Conservation (phyloP, 2,797 vertebrate species). For the Valencia hispanica region DNA sequence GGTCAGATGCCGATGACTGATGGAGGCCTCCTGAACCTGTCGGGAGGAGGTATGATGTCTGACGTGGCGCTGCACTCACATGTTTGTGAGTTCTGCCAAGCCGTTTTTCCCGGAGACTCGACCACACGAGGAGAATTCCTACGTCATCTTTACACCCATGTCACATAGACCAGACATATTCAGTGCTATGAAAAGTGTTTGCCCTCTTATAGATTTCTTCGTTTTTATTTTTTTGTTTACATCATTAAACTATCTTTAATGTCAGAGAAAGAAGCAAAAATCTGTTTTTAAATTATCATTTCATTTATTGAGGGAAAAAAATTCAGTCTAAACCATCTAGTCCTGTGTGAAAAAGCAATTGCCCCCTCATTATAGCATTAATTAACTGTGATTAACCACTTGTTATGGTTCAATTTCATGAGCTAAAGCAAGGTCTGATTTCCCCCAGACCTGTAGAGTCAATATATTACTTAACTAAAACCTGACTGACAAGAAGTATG, state of each 20-base stretch:
- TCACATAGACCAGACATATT: constrained; percentile 52
- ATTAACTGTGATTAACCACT: too few species aligned
- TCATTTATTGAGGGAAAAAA: not conserved
- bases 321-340: too few species aligned
- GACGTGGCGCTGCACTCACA: constrained; percentile 77
- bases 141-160: constrained; percentile 78
- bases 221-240: not conserved
- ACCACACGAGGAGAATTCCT: constrained; percentile 78
- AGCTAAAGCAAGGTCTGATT: too few species aligned
- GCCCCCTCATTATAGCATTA: too few species aligned
- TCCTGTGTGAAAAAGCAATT: too few species aligned
- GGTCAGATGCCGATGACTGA: constrained; percentile 72
- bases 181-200: not conserved
- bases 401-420: too few species aligned
- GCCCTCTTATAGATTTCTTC: not conserved
- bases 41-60: constrained; percentile 56
- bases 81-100: constrained; percentile 83
- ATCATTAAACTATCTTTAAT: not conserved
- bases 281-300: not conserved
- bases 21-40: constrained; percentile 31
- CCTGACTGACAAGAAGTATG: too few species aligned
- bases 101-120: constrained; percentile 76
- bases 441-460: too few species aligned
- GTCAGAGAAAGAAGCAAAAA: not conserved
- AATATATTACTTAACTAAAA: too few species aligned